A percentile compares a stretch with the other conserved stretches of the same genome.
Evolutionary conservation across 2,888 invertebrate species (phyloP).

Genomic region (Eledona agricola): DNA sequence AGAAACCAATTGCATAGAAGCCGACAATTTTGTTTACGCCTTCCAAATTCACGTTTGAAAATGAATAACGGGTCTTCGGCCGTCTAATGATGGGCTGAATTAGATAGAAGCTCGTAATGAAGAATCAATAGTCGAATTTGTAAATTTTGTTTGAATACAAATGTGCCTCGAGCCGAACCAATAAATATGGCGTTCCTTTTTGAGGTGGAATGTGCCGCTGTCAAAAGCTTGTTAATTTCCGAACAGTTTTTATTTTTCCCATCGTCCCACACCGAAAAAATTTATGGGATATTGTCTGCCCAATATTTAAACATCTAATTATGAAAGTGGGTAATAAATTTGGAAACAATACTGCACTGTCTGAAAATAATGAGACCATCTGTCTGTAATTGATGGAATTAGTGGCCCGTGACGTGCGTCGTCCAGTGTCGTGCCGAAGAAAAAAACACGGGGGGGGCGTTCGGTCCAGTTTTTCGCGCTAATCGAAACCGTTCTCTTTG

Average conservation of each 20-base stretch:
- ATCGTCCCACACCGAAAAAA: slow-evolving; percentile 48
- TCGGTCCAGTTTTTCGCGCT: slow-evolving; percentile 7
- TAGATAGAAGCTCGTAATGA: no score
- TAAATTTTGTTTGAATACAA: no score
- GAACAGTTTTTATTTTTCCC: slow-evolving; percentile 44
- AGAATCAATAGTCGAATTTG: no score
- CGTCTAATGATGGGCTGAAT: no score
- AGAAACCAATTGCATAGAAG: no score
- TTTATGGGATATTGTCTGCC: slow-evolving; percentile 52
- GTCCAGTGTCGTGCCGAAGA: slow-evolving; percentile 25
- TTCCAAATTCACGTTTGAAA: no score
- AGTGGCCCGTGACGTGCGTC: slow-evolving; percentile 50
- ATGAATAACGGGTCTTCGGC: no score
- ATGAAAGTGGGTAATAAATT: slow-evolving; percentile 58
- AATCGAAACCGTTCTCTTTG: slow-evolving; percentile 29
- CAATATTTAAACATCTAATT: slow-evolving; percentile 55
- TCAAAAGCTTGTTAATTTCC: slow-evolving; percentile 24
- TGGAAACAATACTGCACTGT: slow-evolving; percentile 57
- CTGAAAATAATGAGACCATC: slow-evolving; percentile 58
- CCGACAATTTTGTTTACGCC: no score
- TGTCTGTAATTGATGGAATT: slow-evolving; percentile 59
- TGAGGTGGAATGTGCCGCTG: slow-evolving; percentile 10
- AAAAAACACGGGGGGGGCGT: slow-evolving; percentile 4
- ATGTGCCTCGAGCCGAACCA: no score
- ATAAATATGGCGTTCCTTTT: slow-evolving; percentile 17